Conservation (phyloP, 2,797 vertebrate species). For the Acipenser transmontanus region DNA sequence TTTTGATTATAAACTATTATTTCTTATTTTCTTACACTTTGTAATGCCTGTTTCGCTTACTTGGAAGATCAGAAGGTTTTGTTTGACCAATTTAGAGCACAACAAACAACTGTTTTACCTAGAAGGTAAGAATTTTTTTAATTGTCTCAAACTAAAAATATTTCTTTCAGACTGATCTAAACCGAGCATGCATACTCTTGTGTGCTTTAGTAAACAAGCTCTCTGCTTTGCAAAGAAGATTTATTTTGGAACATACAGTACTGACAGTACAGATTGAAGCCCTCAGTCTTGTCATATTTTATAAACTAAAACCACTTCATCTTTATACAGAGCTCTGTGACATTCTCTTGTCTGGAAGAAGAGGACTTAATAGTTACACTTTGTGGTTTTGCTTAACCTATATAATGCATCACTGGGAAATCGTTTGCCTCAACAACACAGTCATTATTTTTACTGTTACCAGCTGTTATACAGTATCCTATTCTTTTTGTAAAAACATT, state of each 20-base stretch:
- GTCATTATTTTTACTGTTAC: conserved; percentile 55
- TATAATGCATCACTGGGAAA: conserved; percentile 66
- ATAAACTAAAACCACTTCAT: conserved; percentile 65
- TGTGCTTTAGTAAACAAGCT: not conserved
- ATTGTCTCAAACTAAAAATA: not conserved
- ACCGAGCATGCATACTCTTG: not conserved
- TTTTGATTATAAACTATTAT: not conserved
- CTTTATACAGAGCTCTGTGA: conserved; percentile 61
- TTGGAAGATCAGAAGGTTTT: not conserved
- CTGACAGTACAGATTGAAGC: conserved; percentile 58
- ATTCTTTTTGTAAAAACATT: conserved; percentile 16
- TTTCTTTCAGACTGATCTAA: conserved; percentile 6
- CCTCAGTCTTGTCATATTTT: conserved; percentile 73
- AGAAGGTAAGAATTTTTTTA: no score
- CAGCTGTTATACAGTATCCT: conserved; percentile 51
- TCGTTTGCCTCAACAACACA: conserved; percentile 61
- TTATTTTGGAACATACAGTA: conserved; percentile 7
- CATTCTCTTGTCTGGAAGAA: conserved; percentile 44
- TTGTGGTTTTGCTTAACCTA: conserved; percentile 67
- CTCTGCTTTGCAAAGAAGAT: conserved; percentile 6
- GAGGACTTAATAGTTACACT: conserved; percentile 61
- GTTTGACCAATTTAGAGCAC: not conserved
- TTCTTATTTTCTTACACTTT: not conserved
- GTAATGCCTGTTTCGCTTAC: conserved; percentile 1
- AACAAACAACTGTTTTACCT: not conserved